Conservation (phyloP, 2,888 invertebrate genomes). For the Therioaphis trifolii region DNA sequence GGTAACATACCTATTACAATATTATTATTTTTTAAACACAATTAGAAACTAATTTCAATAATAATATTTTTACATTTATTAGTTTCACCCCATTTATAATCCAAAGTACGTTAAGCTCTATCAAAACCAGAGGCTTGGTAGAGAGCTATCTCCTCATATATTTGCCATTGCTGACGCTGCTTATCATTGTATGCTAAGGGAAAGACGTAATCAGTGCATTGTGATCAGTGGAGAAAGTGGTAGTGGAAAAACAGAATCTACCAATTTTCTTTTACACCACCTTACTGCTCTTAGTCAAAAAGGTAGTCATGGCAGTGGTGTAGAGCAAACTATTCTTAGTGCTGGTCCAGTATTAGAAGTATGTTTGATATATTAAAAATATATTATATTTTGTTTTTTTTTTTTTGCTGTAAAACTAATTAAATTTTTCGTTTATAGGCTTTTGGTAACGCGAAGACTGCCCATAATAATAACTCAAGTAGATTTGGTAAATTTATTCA, state of each 20-base stretch:
- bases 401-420: neutral
- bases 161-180: conserved; percentile 96
- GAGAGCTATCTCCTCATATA: conserved; percentile 94
- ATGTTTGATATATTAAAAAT: conserved; percentile 64
- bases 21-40: neutral
- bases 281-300: conserved; percentile 94
- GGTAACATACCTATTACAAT: conserved; percentile 65
- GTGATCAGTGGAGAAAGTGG: conserved; percentile 96
- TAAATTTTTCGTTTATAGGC: conserved; percentile 71
- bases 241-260: conserved; percentile 96
- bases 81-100: conserved; percentile 96
- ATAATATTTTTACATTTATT: conserved; percentile 67
- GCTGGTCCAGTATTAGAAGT: conserved; percentile 94
- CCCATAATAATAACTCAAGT: conserved; percentile 97
- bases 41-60: neutral
- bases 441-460: conserved; percentile 98
- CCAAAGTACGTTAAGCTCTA: conserved; percentile 96
- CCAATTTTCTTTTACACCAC: conserved; percentile 94
- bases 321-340: conserved; percentile 94
- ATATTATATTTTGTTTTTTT: conserved; percentile 14
- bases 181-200: conserved; percentile 93
- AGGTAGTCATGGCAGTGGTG: conserved; percentile 93
- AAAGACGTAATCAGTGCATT: conserved; percentile 90
- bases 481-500: conserved; percentile 98
- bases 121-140: conserved; percentile 87